Conservation (phyloP, 2,888 invertebrate species). For the Mimas tiliae region DNA sequence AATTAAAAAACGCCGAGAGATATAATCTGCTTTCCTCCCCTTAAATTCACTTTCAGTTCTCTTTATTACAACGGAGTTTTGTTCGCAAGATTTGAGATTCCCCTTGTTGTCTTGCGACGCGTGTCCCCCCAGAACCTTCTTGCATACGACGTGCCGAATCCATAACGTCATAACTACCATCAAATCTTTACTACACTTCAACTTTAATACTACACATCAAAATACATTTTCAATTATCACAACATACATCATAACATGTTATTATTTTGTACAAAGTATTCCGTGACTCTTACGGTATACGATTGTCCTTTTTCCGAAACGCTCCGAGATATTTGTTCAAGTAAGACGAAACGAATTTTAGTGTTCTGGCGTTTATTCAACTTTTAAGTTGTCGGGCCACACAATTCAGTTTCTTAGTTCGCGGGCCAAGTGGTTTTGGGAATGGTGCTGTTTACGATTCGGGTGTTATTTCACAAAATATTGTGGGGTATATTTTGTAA, state of each 20-base stretch:
- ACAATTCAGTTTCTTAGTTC: conserved; percentile 56
- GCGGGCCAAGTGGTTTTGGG: conserved; percentile 31
- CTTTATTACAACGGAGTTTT: conserved; percentile 86
- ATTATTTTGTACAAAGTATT: conserved; percentile 33
- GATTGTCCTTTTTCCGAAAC: conserved; percentile 77
- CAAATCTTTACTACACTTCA: conserved; percentile 56
- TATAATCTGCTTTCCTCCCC: conserved; percentile 83
- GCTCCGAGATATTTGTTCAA: conserved; percentile 72
- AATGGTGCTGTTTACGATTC: conserved; percentile 38
- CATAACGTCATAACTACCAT: conserved; percentile 71
- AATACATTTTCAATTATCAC: conserved; percentile 69
- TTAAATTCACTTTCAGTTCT: conserved; percentile 87
- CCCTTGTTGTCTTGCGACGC: conserved; percentile 73
- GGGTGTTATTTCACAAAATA: not conserved
- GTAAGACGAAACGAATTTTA: conserved; percentile 72
- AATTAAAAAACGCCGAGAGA: conserved; percentile 63
- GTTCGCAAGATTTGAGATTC: conserved; percentile 85
- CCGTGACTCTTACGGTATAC: conserved; percentile 63
- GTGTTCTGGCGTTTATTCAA: conserved; percentile 58
- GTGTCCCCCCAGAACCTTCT: conserved; percentile 75
- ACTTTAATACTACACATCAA: conserved; percentile 66
- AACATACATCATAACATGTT: conserved; percentile 23
- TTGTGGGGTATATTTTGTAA: not conserved
- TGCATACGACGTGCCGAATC: conserved; percentile 57
- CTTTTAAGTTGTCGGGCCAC: conserved; percentile 67